Percentiles rank a stretch among this genome's conserved stretches.
phyloP scores from a whole-genome alignment of 2,113 vertebrate species.

The Danio rerio region GRCz12tu NC_133181.1:54744001-54744500 shows the following conservation, averaged over 20 bases:
- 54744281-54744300: conserved; percentile 24
- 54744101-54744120: no score
- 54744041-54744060: no score
- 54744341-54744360: conserved; percentile 41
- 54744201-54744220: conserved; percentile 24
- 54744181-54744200: not conserved
- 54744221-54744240: conserved; percentile 37
- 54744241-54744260: conserved; percentile 24
- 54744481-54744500: not conserved
- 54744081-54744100: no score
- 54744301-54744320: conserved; percentile 15
- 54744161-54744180: not conserved
- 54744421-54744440: conserved; percentile 22
- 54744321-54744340: conserved; percentile 48
- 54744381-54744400: conserved; percentile 41
- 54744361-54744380: conserved; percentile 44
- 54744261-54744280: conserved; percentile 30
- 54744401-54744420: conserved; percentile 18
- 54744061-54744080: no score
- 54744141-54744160: not conserved
- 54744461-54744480: conserved; percentile 22
- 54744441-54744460: not conserved
- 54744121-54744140: no score
- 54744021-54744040: no score
- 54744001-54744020: no score